Percentiles rank a stretch among this genome's conserved stretches.
Conservation (phyloP, 2,113 vertebrate genomes). For the Leptocoma aspasia region DNA sequence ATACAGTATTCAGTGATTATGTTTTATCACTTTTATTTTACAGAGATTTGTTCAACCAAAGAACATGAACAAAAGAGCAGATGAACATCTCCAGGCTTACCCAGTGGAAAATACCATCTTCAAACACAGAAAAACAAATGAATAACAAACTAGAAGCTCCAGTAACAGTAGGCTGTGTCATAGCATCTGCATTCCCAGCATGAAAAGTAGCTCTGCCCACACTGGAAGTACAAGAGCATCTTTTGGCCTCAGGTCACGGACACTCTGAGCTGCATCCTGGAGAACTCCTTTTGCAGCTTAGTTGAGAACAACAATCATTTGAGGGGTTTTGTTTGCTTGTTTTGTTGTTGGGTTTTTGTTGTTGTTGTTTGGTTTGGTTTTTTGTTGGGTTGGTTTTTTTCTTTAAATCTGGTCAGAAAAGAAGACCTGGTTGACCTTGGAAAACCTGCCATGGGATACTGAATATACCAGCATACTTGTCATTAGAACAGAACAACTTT, state of each 20-base stretch:
- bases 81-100: neutral
- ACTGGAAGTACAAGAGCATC: neutral
- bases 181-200: slow-evolving; percentile 31
- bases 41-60: neutral
- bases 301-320: neutral
- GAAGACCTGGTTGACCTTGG: neutral
- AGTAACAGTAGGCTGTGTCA: slow-evolving; percentile 33
- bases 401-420: neutral
- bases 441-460: neutral
- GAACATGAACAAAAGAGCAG: neutral
- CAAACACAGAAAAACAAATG: slow-evolving; percentile 1
- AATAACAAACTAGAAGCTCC: slow-evolving; percentile 4
- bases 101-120: slow-evolving; percentile 13
- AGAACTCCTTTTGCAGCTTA: neutral
- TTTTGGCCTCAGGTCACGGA: neutral
- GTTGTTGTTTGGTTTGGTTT: neutral
- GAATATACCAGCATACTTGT: neutral
- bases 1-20: neutral
- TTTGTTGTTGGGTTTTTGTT: neutral
- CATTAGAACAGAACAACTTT: neutral
- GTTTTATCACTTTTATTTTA: neutral
- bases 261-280: neutral
- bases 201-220: slow-evolving; percentile 10
- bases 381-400: neutral
- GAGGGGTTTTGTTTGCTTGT: neutral